Conservation (phyloP, 2,888 invertebrate genomes). For the Hypolimnas misippus region DNA sequence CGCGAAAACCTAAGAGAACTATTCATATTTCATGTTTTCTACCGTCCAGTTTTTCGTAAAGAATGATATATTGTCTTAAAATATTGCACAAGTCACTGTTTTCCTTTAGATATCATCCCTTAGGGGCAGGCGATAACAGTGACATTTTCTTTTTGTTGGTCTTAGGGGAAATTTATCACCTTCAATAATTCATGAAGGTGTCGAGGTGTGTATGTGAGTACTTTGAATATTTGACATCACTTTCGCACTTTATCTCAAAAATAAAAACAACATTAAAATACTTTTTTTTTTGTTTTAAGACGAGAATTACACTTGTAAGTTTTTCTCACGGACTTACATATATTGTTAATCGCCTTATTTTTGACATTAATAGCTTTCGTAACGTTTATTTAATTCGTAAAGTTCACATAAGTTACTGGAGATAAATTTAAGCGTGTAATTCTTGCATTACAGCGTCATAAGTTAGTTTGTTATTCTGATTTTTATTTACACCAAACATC, state of each 20-base stretch:
- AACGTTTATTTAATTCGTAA: too few relatives aligned
- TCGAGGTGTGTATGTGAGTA: constrained; percentile 18
- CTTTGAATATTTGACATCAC: neutral
- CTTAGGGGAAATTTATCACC: constrained; percentile 58
- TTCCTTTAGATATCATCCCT: constrained; percentile 16
- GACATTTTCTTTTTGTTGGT: constrained; percentile 65
- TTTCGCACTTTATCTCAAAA: neutral
- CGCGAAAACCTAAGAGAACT: too few relatives aligned
- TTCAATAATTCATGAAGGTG: constrained; percentile 69
- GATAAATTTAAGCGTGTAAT: too few relatives aligned
- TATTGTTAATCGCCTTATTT: too few relatives aligned
- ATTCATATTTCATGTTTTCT: too few relatives aligned
- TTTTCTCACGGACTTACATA: too few relatives aligned
- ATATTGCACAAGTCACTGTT: constrained; percentile 11
- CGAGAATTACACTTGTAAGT: too few relatives aligned
- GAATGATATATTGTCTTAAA: constrained; percentile 8
- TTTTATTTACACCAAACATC: too few relatives aligned
- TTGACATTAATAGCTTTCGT: too few relatives aligned
- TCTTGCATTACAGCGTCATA: too few relatives aligned
- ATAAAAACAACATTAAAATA: neutral
- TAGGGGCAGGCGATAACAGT: constrained; percentile 50
- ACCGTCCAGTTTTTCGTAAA: neutral
- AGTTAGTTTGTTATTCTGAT: too few relatives aligned
- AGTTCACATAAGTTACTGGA: too few relatives aligned
- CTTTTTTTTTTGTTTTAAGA: neutral